Percentiles rank a stretch among this genome's conserved stretches.
phyloP scores from a whole-genome alignment of 2,888 invertebrate species.

The Plebejus anna region DNA sequence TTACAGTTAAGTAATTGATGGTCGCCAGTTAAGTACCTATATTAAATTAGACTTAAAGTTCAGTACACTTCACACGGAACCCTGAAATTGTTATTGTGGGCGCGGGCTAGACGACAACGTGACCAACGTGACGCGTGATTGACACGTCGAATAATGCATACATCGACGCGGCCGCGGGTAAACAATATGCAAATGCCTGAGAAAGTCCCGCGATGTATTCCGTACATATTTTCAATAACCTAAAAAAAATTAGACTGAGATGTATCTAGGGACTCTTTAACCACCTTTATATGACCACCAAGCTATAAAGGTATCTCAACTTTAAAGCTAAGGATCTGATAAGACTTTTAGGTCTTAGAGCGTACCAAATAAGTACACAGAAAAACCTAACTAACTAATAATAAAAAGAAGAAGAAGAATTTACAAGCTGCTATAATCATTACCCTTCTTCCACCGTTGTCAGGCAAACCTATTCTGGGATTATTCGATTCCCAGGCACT shows the following conservation, averaged over 20 bases:
- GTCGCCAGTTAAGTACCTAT: too few relatives aligned
- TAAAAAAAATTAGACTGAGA: neutral
- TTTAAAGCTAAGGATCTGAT: too few relatives aligned
- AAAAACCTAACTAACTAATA: too few relatives aligned
- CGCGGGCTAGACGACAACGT: conserved; percentile 9
- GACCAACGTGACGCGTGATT: conserved; percentile 53
- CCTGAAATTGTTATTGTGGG: conserved; percentile 14
- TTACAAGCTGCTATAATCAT: neutral
- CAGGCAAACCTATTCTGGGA: conserved; percentile 20
- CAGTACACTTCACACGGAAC: neutral
- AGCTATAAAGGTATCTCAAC: too few relatives aligned
- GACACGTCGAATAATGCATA: conserved; percentile 46
- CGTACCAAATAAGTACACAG: too few relatives aligned
- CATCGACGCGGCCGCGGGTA: conserved; percentile 1
- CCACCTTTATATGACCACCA: too few relatives aligned
- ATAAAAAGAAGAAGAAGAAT: too few relatives aligned
- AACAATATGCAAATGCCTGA: conserved; percentile 24
- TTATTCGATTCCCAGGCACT: conserved; percentile 41
- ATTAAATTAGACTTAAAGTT: neutral
- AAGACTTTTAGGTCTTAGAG: too few relatives aligned
- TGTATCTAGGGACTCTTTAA: too few relatives aligned
- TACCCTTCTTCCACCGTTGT: neutral
- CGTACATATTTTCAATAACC: neutral
- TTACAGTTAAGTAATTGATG: too few relatives aligned
- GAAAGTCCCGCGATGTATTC: neutral